Evolutionary conservation across 1,140 invertebrate genomes (phyloP).

Genomic region (Tribolium castaneum): DNA sequence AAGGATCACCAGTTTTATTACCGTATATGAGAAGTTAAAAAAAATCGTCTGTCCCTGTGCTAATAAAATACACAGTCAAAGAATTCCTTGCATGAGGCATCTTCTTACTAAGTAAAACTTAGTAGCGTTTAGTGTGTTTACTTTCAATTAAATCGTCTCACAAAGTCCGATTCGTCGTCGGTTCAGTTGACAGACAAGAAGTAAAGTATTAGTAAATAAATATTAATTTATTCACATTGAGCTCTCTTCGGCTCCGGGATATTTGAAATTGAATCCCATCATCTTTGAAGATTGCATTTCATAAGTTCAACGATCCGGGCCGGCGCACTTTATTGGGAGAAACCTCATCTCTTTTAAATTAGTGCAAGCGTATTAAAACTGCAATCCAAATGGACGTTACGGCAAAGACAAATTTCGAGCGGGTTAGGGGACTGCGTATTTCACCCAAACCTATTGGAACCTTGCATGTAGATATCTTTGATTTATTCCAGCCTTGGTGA

Average conservation of each 20-base stretch:
- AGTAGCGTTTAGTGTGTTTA: conserved; percentile 3
- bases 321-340: conserved; percentile 47
- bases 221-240: conserved; percentile 49
- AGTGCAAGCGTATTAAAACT: conserved; percentile 28
- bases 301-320: conserved; percentile 46
- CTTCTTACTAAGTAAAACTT: not conserved
- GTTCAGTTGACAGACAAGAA: conserved; percentile 23
- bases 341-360: conserved; percentile 47
- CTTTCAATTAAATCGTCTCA: conserved; percentile 31
- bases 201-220: conserved; percentile 41
- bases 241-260: conserved; percentile 41
- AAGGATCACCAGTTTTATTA: not conserved
- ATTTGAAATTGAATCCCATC: conserved; percentile 50
- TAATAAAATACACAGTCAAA: too few relatives aligned
- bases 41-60: too few relatives aligned
- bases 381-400: not conserved
- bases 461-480: conserved; percentile 22
- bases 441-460: not conserved
- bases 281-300: conserved; percentile 48
- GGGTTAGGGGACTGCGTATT: conserved; percentile 12
- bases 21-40: not conserved
- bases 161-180: not conserved
- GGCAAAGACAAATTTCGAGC: not conserved
- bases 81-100: too few relatives aligned
- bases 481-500: not conserved